phyloP scores from a whole-genome alignment of 2,113 vertebrate genomes.

The Brachionichthys hirsutus region DNA sequence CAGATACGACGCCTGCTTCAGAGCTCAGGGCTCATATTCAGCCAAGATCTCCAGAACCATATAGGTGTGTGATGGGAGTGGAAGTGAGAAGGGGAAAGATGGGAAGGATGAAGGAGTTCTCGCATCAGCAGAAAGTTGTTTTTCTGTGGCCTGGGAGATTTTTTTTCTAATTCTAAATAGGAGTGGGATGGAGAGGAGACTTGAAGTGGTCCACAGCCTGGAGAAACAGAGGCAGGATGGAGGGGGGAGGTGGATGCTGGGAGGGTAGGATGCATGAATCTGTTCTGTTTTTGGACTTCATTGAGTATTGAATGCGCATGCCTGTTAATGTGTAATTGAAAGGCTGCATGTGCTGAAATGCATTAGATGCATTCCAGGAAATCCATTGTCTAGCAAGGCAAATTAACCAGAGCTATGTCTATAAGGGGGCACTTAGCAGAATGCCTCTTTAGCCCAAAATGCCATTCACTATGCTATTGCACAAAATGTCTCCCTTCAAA shows the following conservation, averaged over 20 bases:
- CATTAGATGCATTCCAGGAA: no score
- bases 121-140: constrained; percentile 91
- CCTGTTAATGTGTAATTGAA: constrained; percentile 4
- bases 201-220: constrained; percentile 49
- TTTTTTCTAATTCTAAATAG: constrained; percentile 84
- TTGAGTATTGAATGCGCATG: constrained; percentile 34
- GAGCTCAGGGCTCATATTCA: constrained; percentile 57
- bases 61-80: constrained; percentile 62
- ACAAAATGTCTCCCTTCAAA: no score
- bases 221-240: constrained; percentile 52
- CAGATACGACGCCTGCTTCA: constrained; percentile 45
- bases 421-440: no score
- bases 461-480: no score
- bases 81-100: constrained; percentile 43
- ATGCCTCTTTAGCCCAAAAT: no score
- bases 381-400: no score
- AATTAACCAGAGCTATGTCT: no score
- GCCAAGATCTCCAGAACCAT: constrained; percentile 41
- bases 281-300: constrained; percentile 47
- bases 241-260: constrained; percentile 54
- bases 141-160: constrained; percentile 83
- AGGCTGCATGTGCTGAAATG: no score
- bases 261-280: constrained; percentile 18
- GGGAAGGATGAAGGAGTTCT: constrained; percentile 68
- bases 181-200: constrained; percentile 29